Evolutionary conservation across 2,113 vertebrate genomes (phyloP).

Genomic region (Notothenia coriiceps): DNA sequence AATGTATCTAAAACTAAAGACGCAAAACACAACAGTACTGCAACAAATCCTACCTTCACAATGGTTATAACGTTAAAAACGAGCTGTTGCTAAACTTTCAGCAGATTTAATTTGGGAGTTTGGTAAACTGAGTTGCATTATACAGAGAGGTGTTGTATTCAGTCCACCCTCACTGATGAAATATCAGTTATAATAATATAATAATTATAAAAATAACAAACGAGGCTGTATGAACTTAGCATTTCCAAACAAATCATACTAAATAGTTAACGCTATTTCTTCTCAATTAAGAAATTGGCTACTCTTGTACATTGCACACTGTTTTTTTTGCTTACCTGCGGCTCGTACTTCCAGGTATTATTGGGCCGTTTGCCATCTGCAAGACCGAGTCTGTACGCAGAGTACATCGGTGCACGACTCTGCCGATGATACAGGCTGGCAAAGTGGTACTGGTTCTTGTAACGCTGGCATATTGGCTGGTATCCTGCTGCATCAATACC

Average conservation of each 20-base stretch:
- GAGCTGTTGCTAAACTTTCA: not conserved
- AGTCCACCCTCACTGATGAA: not conserved
- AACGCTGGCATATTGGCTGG: conserved; percentile 77
- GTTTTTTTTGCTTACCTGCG: conserved; percentile 67
- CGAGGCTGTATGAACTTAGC: not conserved
- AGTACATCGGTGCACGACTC: conserved; percentile 67
- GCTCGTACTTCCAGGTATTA: conserved; percentile 71
- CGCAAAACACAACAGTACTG: not conserved
- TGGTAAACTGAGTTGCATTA: too few relatives aligned
- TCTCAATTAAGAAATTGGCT: not conserved
- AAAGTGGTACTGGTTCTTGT: conserved; percentile 74
- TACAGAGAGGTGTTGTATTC: not conserved
- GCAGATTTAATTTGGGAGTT: not conserved
- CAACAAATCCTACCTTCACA: not conserved
- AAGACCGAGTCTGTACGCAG: conserved; percentile 65
- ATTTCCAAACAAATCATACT: not conserved
- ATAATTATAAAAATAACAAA: not conserved
- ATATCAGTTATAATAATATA: not conserved
- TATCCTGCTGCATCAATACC: conserved; percentile 35
- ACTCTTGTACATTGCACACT: not conserved
- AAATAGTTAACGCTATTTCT: not conserved
- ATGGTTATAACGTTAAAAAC: not conserved
- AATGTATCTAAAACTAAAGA: not conserved
- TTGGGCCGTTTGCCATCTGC: conserved; percentile 62
- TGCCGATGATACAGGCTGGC: conserved; percentile 71